Percentiles rank a stretch among this genome's conserved stretches.
Conservation (phyloP, 1,140 invertebrate genomes). For the Sinella curviseta region DNA sequence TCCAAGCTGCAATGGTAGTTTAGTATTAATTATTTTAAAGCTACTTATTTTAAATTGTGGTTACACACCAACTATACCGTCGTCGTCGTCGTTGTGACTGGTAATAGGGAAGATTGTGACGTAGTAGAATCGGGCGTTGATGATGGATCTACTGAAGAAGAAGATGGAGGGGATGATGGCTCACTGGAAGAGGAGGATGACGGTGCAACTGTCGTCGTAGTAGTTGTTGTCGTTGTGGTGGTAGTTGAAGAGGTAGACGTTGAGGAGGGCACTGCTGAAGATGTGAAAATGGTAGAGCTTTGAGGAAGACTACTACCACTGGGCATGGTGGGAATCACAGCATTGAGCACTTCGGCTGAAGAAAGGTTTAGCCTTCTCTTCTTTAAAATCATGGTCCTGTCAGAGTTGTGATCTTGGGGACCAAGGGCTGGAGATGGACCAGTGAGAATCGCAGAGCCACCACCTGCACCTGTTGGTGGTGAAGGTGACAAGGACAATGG, state of each 20-base stretch:
- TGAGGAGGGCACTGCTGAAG: neutral
- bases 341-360: neutral
- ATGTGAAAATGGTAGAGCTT: neutral
- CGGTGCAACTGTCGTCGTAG: neutral
- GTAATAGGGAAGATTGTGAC: neutral
- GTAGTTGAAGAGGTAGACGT: neutral
- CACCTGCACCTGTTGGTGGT: neutral
- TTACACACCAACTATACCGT: neutral
- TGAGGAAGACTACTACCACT: too few relatives aligned
- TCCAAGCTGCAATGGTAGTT: slow-evolving; percentile 17
- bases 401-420: neutral
- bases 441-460: neutral
- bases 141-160: neutral
- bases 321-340: neutral
- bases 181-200: neutral
- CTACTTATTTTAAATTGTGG: neutral
- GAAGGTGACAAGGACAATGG: neutral
- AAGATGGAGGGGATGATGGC: neutral
- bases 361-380: neutral
- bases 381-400: neutral
- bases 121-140: neutral
- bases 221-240: neutral
- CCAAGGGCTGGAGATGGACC: neutral
- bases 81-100: neutral
- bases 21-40: neutral